Evolutionary conservation across 2,797 vertebrate species (phyloP).

Genomic region (Sebastes iracundus): DNA sequence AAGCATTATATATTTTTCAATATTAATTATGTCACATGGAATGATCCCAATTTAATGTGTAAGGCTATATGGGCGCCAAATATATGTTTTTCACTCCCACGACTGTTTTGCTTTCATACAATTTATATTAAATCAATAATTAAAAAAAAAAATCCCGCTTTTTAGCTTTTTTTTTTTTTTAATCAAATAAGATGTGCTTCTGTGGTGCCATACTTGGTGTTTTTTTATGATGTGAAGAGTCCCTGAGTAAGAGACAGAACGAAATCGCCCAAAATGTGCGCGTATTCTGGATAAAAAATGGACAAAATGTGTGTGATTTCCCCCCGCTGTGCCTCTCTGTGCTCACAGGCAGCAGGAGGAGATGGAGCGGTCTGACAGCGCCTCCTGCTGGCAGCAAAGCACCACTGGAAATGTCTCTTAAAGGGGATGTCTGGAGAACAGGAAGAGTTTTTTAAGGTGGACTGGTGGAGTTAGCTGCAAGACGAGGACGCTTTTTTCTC

Average conservation of each 20-base stretch:
- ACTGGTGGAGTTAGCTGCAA: slow-evolving; percentile 60
- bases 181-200: not conserved
- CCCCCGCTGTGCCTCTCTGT: slow-evolving; percentile 41
- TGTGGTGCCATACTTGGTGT: not conserved
- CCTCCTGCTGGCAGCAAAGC: slow-evolving; percentile 5
- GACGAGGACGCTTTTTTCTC: not conserved
- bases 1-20: not conserved
- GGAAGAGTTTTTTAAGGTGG: slow-evolving; percentile 82
- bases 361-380: slow-evolving; percentile 57
- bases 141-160: not conserved
- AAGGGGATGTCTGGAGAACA: slow-evolving; percentile 80
- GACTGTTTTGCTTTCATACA: not conserved
- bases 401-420: slow-evolving; percentile 52
- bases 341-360: not conserved
- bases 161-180: not conserved
- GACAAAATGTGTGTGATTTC: slow-evolving; percentile 58
- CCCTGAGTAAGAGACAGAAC: slow-evolving; percentile 21
- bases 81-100: not conserved
- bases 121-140: not conserved
- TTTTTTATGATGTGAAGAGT: not conserved
- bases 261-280: slow-evolving; percentile 47
- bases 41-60: not conserved
- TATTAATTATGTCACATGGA: not conserved
- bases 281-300: slow-evolving; percentile 44
- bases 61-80: not conserved